phyloP scores from a whole-genome alignment of 2,113 vertebrate genomes.

The Tichodroma muraria region DNA sequence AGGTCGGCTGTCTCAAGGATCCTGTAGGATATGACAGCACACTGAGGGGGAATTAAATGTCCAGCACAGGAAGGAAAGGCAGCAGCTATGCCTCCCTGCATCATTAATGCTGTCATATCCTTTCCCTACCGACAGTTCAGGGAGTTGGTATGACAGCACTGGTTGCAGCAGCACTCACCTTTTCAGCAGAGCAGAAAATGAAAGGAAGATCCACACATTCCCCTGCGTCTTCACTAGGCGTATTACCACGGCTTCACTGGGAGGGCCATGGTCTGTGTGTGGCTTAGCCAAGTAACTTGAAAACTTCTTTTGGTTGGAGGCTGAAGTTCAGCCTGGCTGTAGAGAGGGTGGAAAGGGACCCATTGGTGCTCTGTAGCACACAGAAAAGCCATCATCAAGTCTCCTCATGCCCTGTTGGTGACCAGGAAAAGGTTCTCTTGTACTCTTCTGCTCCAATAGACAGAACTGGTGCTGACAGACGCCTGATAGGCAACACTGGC shows the following conservation, averaged over 20 bases:
- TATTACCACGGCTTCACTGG: background rate
- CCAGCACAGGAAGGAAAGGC: background rate
- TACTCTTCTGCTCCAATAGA: background rate
- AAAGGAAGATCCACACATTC: background rate
- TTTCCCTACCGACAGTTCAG: background rate
- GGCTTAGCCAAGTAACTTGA: background rate
- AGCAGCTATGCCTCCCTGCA: background rate
- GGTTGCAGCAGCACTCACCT: background rate
- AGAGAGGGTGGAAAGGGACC: background rate
- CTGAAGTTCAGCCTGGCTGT: background rate
- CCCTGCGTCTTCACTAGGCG: rapidly evolving
- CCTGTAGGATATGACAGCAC: background rate
- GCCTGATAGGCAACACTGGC: background rate
- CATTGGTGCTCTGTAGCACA: background rate
- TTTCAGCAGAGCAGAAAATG: background rate
- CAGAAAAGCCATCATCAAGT: background rate
- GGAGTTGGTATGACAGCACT: background rate
- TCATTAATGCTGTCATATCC: background rate
- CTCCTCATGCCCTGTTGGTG: background rate
- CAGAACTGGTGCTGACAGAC: background rate
- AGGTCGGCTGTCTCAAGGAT: background rate
- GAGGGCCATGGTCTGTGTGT: rapidly evolving
- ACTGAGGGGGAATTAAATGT: rapidly evolving
- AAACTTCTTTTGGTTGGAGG: background rate
- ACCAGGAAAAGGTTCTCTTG: background rate